Evolutionary conservation across 2,888 invertebrate genomes (phyloP), one percentile per base, ranked within the genome.

Genomic region (Parthenolecanium corni): DNA sequence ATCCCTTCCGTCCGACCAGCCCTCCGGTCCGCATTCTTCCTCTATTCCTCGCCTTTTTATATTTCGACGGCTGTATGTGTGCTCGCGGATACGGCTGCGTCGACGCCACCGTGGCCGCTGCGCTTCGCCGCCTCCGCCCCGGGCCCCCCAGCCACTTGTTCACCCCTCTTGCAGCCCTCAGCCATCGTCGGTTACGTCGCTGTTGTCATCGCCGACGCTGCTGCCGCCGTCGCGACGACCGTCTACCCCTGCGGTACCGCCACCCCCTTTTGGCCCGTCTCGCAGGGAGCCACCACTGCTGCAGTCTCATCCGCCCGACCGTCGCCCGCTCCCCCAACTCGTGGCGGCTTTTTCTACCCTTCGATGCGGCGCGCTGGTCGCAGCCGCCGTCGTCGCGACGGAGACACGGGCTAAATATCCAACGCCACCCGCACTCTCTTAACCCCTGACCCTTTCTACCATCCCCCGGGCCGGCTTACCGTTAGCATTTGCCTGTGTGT

Each of bases 371-470:
- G n/a, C n/a, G n/a, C n/a, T n/a, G n/a, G n/a, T n/a, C n/a, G n/a
- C n/a, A n/a, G n/a, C n/a, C n/a, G n/a, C n/a, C n/a, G n/a, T 20
- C 49, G 12, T 62, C 38, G 18, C 46, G 25, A 23, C 21, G 20
- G 51, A 40, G 52, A 47, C 51, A 21, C 66, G 56, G 46, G 53
- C 64, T 44, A 47, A 40, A 52, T 44, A 61, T 58, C 52, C 65
- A 31, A 25, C 47, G 58, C 25, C 44, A 62, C 58, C 64, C 61
- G 49, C 66, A 58, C 38, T 66, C 64, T 66, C 51, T 64, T 62
- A 64, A 62, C 51, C 36, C 42, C 49, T 38, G 9, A 23, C 40
- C 46, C 31, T 2, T 38, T 44, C 38, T 46, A 20, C 42, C 36
- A 20, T 24, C n/a, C 16, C 21, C 40, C 21, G 5, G n/a, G 24